Percentiles rank a stretch among this genome's conserved stretches.
Evolutionary conservation across 2,888 invertebrate genomes (phyloP).

Genomic region (Drosophila nigritarsus): DNA sequence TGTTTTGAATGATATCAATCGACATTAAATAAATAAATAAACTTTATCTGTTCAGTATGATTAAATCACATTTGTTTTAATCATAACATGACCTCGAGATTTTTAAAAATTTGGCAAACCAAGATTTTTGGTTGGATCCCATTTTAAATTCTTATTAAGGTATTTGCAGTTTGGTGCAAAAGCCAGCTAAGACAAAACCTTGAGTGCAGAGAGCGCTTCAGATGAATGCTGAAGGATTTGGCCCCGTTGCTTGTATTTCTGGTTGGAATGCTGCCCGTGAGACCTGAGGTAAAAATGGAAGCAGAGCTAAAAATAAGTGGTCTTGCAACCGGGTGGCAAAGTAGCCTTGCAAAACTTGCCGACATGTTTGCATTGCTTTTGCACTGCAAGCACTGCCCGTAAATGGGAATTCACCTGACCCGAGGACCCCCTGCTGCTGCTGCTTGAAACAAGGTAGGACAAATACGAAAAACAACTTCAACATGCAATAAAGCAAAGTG

Average conservation of each 20-base stretch:
- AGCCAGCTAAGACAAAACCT: constrained; percentile 31
- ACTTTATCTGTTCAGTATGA: background rate
- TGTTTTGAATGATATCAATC: too few species aligned
- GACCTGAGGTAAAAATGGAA: constrained; percentile 45
- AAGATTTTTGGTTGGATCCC: background rate
- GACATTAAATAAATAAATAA: background rate
- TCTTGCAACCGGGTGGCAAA: constrained; percentile 48
- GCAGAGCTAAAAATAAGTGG: constrained; percentile 27
- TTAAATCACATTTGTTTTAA: background rate
- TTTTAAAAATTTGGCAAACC: background rate
- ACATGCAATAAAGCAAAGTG: constrained; percentile 78
- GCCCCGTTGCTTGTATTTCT: constrained; percentile 67
- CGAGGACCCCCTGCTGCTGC: background rate
- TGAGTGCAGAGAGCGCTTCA: constrained; percentile 17
- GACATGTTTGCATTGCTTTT: constrained; percentile 61
- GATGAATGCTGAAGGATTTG: constrained; percentile 60
- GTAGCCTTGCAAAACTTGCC: constrained; percentile 63
- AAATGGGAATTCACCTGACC: constrained; percentile 22
- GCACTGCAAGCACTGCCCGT: constrained; percentile 30
- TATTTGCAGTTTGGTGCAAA: background rate
- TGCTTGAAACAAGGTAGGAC: constrained; percentile 58
- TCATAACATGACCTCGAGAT: background rate
- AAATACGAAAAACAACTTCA: constrained; percentile 74
- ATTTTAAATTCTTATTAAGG: background rate
- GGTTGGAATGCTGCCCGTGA: constrained; percentile 66